Base-by-base conservation (phyloP, 2,113 vertebrate species). In the Prolemur simus region DNA sequence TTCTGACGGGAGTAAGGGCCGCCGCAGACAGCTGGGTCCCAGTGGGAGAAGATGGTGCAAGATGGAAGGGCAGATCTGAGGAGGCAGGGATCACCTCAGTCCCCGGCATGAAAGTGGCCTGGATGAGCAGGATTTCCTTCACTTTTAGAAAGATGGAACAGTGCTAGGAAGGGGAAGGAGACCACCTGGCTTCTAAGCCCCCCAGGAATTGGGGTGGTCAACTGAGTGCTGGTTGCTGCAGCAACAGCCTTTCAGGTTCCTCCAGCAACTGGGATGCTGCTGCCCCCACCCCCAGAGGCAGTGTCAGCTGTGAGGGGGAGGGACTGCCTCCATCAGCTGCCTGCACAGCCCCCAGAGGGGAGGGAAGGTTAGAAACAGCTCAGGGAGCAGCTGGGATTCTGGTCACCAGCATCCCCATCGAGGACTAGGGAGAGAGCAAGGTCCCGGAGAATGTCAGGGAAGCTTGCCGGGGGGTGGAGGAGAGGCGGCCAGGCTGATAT, bases 241-340 rank as follows among this genome's bases (percentile, higher is more conserved):
- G 87, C 96, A 97, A 97, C 97, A 94, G 95, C 86, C 58, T 97
- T 92, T 64, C 96, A 91, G 94, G 81, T 97, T 97, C 96, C 97
- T 95, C 81, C 80, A 96, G 88, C 95, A 97, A 96, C 95, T 32
- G 87, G 92, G 89, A 92, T 60, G 83, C 92, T 56, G 73, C 89
- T 34, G 81, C 91, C 96, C 86, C 71, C 89, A 81, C 84, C 91
- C 95, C 93, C 89, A 95, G 97, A 97, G 94, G 97, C 96, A 54
- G 87, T 85, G 96, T 94, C 98, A 98, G 97, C 96, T 98, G 97
- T 63, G 87, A 87, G 71, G 88, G 74, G 85, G 96, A 95, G 89
- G 77, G 81, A 64, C 87, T 0, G 60, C 84, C 96, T 88, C 96
- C 86, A 81, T 66, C 95, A 93, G 87, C 97, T 56, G 29, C 84